Evolutionary conservation across 2,888 invertebrate genomes (phyloP).

Genomic region (Plusia festucae): DNA sequence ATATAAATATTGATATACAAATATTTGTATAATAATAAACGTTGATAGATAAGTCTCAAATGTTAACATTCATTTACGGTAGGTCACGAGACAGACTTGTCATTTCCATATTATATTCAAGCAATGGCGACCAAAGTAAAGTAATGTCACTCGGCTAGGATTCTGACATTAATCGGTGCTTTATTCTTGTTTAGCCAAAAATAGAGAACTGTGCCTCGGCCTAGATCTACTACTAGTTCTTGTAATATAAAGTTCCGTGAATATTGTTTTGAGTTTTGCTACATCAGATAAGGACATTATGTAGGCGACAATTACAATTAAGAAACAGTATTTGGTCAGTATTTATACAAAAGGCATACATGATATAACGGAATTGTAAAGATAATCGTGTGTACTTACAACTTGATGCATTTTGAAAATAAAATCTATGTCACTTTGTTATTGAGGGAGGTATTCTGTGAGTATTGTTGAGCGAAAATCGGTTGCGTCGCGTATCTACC

Average conservation of each 20-base stretch:
- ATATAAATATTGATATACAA: too few relatives aligned
- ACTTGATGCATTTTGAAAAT: not conserved
- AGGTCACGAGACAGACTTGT: too few relatives aligned
- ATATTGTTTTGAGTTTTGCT: not conserved
- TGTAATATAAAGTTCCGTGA: not conserved
- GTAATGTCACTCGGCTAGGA: too few relatives aligned
- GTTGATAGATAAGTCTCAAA: too few relatives aligned
- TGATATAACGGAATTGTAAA: not conserved
- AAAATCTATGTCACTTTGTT: not conserved
- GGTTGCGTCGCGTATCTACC: too few relatives aligned
- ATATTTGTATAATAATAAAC: too few relatives aligned
- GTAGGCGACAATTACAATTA: conserved; percentile 1
- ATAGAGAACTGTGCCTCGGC: not conserved
- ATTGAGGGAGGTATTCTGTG: too few relatives aligned
- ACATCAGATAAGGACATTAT: conserved; percentile 4
- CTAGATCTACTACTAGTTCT: conserved; percentile 20
- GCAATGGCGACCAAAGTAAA: too few relatives aligned
- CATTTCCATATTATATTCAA: too few relatives aligned
- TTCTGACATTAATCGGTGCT: not conserved
- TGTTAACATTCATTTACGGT: too few relatives aligned
- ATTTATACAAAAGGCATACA: not conserved
- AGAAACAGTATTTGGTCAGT: not conserved
- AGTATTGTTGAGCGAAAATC: too few relatives aligned
- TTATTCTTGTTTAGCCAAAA: conserved; percentile 2
- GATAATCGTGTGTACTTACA: not conserved